Evolutionary conservation across 2,113 vertebrate species (phyloP).

Genomic region (Dasypus novemcinctus): DNA sequence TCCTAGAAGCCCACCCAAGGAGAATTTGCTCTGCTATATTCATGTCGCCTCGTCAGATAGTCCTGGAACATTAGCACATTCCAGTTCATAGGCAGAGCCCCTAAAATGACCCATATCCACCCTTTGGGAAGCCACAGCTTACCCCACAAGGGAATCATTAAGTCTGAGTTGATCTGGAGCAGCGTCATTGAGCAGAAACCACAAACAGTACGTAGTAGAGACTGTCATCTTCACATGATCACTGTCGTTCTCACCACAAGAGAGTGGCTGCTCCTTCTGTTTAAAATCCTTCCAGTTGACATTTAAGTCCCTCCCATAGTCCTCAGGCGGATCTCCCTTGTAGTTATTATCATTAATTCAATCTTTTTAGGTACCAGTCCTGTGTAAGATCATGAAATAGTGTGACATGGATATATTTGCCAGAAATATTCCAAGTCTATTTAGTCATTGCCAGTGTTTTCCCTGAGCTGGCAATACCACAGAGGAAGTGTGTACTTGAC

Average conservation of each 20-base stretch:
- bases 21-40: background rate
- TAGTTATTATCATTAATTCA: conserved; percentile 28
- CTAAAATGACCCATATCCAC: background rate
- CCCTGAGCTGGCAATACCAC: conserved; percentile 53
- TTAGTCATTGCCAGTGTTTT: conserved; percentile 67
- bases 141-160: background rate
- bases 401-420: background rate
- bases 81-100: background rate
- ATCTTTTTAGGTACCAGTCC: conserved; percentile 51
- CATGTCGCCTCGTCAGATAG: background rate
- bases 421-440: conserved; percentile 32
- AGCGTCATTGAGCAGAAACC: background rate
- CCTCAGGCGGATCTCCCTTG: background rate
- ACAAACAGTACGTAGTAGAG: background rate
- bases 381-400: background rate
- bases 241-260: conserved; percentile 3
- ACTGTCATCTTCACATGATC: background rate
- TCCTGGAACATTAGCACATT: background rate
- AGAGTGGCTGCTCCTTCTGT: background rate
- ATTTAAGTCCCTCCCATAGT: background rate
- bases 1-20: background rate
- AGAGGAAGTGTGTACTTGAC: conserved; percentile 70
- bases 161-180: background rate
- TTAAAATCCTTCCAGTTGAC: background rate
- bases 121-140: background rate